Conservation (phyloP, 2,113 vertebrate genomes). For the Calidris pugnax region DNA sequence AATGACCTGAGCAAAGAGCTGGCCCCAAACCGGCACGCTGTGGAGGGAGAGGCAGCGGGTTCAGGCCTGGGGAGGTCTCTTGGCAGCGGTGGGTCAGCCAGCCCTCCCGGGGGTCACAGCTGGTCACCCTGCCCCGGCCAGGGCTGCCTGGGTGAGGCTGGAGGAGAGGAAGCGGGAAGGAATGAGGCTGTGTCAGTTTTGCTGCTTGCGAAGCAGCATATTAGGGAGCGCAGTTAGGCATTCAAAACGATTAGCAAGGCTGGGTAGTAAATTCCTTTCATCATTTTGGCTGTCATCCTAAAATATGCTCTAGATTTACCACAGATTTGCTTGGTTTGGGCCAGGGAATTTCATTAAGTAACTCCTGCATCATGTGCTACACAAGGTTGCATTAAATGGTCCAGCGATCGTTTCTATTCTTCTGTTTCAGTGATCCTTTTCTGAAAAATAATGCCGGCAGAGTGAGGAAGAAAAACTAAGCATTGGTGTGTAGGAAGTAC, state of each 20-base stretch:
- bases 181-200: neutral
- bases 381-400: conserved; percentile 50
- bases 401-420: conserved; percentile 6
- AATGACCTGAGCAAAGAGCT: neutral
- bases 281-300: conserved; percentile 58
- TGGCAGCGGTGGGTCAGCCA: neutral
- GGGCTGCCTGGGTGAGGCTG: neutral
- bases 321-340: conserved; percentile 49
- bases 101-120: neutral
- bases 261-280: conserved; percentile 57
- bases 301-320: conserved; percentile 56
- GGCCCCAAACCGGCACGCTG: neutral
- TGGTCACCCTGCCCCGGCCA: neutral
- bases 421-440: conserved; percentile 20
- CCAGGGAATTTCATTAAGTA: conserved; percentile 61
- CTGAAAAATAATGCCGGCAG: conserved; percentile 3
- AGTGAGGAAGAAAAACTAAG: neutral
- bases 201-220: neutral
- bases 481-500: neutral
- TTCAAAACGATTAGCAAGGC: conserved; percentile 47
- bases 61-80: neutral
- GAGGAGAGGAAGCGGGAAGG: neutral
- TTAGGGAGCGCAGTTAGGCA: conserved; percentile 28
- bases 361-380: conserved; percentile 45
- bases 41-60: neutral